Percentiles rank a stretch among this genome's conserved stretches.
Conservation (phyloP, 1,140 invertebrate genomes). For the Arctopsyche grandis region DNA sequence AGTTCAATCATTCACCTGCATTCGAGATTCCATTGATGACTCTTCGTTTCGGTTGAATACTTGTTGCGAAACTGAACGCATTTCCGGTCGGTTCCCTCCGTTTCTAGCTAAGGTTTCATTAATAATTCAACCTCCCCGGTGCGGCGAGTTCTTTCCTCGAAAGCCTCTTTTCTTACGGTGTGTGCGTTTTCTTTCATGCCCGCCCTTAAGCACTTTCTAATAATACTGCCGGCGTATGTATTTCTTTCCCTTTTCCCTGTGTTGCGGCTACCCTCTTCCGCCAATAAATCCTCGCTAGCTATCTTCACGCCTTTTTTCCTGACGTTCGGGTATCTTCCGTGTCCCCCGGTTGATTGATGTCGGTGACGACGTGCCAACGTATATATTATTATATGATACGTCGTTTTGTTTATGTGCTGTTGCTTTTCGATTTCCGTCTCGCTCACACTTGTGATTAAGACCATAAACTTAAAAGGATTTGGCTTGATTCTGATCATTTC, state of each 20-base stretch:
- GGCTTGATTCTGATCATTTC: too few species aligned
- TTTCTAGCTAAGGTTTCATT: not conserved
- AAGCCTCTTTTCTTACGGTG: constrained; percentile 23
- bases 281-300: constrained; percentile 22
- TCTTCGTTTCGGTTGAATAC: too few species aligned
- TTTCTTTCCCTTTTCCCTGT: constrained; percentile 21
- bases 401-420: too few species aligned
- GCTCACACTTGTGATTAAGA: too few species aligned
- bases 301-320: constrained; percentile 16
- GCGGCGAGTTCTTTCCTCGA: not conserved
- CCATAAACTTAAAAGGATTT: too few species aligned
- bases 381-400: not conserved
- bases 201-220: constrained; percentile 39
- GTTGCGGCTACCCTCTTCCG: constrained; percentile 14
- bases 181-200: constrained; percentile 20
- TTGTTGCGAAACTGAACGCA: too few species aligned
- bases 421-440: too few species aligned
- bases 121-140: constrained; percentile 36
- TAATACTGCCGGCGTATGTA: constrained; percentile 28
- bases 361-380: not conserved
- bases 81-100: too few species aligned
- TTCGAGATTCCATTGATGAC: too few species aligned
- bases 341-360: not conserved
- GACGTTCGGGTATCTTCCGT: constrained; percentile 24
- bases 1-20: too few species aligned